Conservation (phyloP, 1,140 invertebrate species). For the Brachionus angularis region DNA sequence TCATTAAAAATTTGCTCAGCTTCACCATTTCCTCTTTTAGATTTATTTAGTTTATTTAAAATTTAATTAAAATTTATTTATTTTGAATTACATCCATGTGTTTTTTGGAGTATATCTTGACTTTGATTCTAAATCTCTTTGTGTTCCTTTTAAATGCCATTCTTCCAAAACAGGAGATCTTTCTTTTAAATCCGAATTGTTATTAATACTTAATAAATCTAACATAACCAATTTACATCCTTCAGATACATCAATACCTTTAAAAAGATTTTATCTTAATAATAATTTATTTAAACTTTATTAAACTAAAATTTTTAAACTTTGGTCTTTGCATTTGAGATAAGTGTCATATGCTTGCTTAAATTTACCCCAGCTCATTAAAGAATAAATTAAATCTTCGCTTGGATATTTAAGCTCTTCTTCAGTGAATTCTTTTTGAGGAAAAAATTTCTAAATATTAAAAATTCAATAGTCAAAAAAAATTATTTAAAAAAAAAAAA, state of each 20-base stretch:
- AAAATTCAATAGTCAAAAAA: neutral
- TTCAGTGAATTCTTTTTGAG: conserved; percentile 26
- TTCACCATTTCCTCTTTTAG: conserved; percentile 6
- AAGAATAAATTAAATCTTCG: conserved; percentile 21
- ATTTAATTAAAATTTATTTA: too few relatives aligned
- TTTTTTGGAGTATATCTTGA: neutral
- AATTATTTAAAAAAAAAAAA: neutral
- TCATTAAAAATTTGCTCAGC: conserved; percentile 36
- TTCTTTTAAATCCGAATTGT: conserved; percentile 19
- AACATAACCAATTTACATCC: conserved; percentile 21
- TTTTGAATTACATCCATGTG: conserved; percentile 30
- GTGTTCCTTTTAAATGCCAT: conserved; percentile 12
- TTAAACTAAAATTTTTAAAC: neutral
- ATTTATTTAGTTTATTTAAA: too few relatives aligned
- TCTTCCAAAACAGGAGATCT: neutral
- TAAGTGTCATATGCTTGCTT: conserved; percentile 11
- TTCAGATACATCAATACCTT: conserved; percentile 35
- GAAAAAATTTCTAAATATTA: conserved; percentile 11
- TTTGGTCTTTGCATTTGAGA: conserved; percentile 34
- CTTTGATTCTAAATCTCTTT: neutral
- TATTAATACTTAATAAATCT: conserved; percentile 26
- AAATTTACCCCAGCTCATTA: conserved; percentile 39
- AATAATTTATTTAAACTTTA: neutral
- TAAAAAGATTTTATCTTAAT: neutral
- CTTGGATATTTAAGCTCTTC: conserved; percentile 41